Percentiles rank a stretch among this genome's conserved stretches.
These are phyloP conservation scores for Parambassis ranga DNA, from an alignment of 2,797 vertebrate species.

Conservation along the genomic window DNA sequence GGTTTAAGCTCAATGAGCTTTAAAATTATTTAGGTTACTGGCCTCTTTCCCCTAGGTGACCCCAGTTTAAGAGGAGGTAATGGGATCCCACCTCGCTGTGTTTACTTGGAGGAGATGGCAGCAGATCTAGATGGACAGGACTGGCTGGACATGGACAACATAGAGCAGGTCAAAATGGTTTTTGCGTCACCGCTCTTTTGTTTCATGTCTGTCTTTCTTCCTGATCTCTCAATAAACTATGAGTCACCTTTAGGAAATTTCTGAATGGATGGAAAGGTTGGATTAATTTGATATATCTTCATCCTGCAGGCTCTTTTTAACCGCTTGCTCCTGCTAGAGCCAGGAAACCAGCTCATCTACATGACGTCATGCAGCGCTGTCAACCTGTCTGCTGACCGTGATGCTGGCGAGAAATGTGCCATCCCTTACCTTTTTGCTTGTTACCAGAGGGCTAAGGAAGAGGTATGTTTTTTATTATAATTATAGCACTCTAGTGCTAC, in stretches of 20 bases:
- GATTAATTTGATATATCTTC: constrained; percentile 8
- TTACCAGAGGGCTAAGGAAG: constrained; percentile 92
- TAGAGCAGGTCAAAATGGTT: constrained; percentile 87
- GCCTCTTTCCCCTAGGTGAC: constrained; percentile 81
- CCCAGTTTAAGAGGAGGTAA: constrained; percentile 92
- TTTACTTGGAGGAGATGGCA: constrained; percentile 95
- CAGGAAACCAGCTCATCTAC: constrained; percentile 91
- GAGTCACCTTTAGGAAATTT: too few relatives aligned
- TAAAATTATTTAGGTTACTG: constrained; percentile 5
- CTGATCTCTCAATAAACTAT: background rate
- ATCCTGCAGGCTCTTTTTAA: constrained; percentile 89
- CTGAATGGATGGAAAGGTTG: too few relatives aligned
- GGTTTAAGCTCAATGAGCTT: background rate
- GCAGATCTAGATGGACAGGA: constrained; percentile 95
- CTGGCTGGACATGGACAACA: constrained; percentile 97
- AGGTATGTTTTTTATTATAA: constrained; percentile 77
- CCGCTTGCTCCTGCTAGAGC: constrained; percentile 91
- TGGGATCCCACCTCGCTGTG: constrained; percentile 94
- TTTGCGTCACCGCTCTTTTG: background rate
- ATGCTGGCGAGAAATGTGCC: constrained; percentile 91
- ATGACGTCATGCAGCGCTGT: constrained; percentile 88
- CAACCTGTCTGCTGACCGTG: constrained; percentile 95
- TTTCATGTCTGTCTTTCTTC: background rate
- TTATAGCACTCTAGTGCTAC: background rate
- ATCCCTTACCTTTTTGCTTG: constrained; percentile 92